These are phyloP conservation scores for Elgaria multicarinata DNA, from an alignment of 2,113 vertebrate species.

Conservation along the genomic window DNA sequence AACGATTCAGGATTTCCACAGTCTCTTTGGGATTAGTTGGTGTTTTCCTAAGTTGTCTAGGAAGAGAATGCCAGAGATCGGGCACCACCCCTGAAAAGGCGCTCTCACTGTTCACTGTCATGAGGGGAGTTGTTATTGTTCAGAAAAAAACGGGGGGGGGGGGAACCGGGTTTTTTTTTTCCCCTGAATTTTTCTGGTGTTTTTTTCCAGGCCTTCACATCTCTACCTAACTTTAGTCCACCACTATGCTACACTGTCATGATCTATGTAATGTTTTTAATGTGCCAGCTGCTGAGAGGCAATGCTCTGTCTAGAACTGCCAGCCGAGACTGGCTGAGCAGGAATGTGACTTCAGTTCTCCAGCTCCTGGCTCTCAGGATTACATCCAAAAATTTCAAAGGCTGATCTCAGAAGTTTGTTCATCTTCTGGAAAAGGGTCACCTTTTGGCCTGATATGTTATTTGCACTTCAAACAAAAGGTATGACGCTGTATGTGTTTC, in stretches of 20 bases:
- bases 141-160: too few relatives aligned
- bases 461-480: slow-evolving; percentile 17
- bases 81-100: not conserved
- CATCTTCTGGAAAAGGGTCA: slow-evolving; percentile 12
- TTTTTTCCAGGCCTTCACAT: not conserved
- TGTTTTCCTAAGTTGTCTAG: not conserved
- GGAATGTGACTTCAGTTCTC: not conserved
- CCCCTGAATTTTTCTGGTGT: too few relatives aligned
- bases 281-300: not conserved
- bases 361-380: not conserved
- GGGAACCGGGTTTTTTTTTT: too few relatives aligned
- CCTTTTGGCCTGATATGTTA: slow-evolving; percentile 1
- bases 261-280: not conserved
- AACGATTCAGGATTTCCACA: not conserved
- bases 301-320: not conserved
- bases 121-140: not conserved
- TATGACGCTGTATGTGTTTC: not conserved
- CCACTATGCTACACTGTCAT: not conserved
- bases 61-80: not conserved
- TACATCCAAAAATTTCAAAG: not conserved
- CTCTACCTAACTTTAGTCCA: not conserved
- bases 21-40: not conserved
- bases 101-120: not conserved
- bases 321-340: not conserved
- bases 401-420: slow-evolving; percentile 6